phyloP scores from a whole-genome alignment of 2,113 vertebrate genomes.

The Misgurnus mizolepis region DNA sequence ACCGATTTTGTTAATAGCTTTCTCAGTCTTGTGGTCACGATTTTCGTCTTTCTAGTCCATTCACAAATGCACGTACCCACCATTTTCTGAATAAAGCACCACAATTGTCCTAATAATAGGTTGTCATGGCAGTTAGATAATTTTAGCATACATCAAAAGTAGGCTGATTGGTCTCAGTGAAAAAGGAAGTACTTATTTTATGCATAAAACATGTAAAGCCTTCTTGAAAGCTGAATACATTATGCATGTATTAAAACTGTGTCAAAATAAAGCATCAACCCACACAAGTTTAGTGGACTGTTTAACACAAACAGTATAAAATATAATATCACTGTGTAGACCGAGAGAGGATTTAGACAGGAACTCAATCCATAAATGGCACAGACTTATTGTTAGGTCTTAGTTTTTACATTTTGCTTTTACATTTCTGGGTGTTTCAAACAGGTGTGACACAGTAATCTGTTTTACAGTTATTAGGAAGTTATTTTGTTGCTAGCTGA shows the following conservation, averaged over 20 bases:
- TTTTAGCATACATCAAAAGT: slow-evolving; percentile 11
- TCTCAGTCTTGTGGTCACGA: neutral
- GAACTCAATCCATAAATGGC: too few relatives aligned
- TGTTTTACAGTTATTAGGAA: too few relatives aligned
- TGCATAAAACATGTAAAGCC: slow-evolving; percentile 19
- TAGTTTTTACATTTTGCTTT: too few relatives aligned
- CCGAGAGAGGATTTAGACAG: too few relatives aligned
- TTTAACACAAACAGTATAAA: neutral
- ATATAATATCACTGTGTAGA: neutral
- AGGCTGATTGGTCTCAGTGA: neutral
- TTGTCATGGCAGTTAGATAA: slow-evolving; percentile 30
- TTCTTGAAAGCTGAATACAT: slow-evolving; percentile 20
- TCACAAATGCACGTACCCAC: neutral
- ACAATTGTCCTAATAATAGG: slow-evolving; percentile 9
- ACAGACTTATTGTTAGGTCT: too few relatives aligned
- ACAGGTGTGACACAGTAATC: too few relatives aligned
- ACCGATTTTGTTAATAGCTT: slow-evolving; percentile 1
- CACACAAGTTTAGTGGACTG: neutral
- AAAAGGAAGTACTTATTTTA: slow-evolving; percentile 14
- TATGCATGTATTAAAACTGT: neutral
- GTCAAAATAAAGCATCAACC: slow-evolving; percentile 1
- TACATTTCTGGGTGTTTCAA: too few relatives aligned
- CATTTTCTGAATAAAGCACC: neutral
- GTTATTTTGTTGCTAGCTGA: too few relatives aligned
- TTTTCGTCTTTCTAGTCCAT: neutral